Conservation (phyloP, 2,888 invertebrate species). For the Drosophila robusta region DNA sequence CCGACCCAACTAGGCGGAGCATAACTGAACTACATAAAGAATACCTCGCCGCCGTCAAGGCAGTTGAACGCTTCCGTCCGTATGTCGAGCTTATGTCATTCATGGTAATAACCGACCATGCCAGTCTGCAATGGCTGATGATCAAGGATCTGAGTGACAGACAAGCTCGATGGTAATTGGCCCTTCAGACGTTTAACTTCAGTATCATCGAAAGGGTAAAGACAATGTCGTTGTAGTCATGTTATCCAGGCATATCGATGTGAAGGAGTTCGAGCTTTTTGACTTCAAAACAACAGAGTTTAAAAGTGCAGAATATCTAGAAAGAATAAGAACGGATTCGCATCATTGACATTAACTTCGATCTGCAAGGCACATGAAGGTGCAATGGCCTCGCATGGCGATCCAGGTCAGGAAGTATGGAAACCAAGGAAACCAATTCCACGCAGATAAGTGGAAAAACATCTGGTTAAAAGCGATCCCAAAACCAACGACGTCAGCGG, state of each 20-base stretch:
- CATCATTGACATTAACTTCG: no score
- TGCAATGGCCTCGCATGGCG: no score
- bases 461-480: neutral
- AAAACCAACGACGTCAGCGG: neutral
- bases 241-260: neutral
- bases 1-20: neutral
- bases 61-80: neutral
- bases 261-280: neutral
- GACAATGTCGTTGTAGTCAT: neutral
- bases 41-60: neutral
- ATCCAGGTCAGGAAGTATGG: no score
- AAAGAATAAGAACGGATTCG: neutral
- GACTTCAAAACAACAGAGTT: neutral
- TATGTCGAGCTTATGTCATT: constrained; percentile 6
- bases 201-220: neutral
- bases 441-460: no score
- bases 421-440: no score
- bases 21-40: neutral
- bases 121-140: neutral
- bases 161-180: neutral
- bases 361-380: no score
- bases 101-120: constrained; percentile 1
- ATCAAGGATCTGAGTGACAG: neutral
- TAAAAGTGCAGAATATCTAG: neutral
- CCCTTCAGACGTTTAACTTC: neutral